Percentiles rank a stretch among this genome's conserved stretches.
phyloP scores from a whole-genome alignment of 2,888 invertebrate genomes.

The Lysandra coridon region DNA sequence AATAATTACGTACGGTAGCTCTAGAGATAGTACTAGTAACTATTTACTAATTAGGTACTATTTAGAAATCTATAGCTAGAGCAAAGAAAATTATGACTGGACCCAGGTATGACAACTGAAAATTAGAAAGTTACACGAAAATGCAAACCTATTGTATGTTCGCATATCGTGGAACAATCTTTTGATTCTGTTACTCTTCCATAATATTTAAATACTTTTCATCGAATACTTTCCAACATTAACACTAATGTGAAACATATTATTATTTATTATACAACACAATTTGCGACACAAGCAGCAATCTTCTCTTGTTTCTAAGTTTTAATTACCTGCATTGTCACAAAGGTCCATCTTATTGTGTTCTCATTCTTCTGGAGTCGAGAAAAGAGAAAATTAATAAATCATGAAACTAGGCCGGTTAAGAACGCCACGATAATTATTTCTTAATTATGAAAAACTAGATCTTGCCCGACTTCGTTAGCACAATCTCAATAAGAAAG shows the following conservation, averaged over 20 bases:
- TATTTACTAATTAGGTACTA: too few species aligned
- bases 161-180: too few species aligned
- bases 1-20: too few species aligned
- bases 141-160: too few species aligned
- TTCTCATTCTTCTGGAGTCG: not conserved
- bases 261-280: not conserved
- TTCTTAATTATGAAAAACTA: conserved; percentile 1
- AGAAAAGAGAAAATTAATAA: conserved; percentile 5
- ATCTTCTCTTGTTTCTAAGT: not conserved
- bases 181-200: too few species aligned
- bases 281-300: not conserved
- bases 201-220: not conserved
- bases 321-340: conserved; percentile 21
- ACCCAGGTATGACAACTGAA: too few species aligned
- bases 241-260: not conserved
- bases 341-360: conserved; percentile 1
- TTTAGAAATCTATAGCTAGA: too few species aligned
- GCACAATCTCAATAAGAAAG: not conserved
- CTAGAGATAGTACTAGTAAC: too few species aligned
- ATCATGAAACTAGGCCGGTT: conserved; percentile 16
- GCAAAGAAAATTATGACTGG: too few species aligned
- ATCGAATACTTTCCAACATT: not conserved
- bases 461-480: conserved; percentile 1
- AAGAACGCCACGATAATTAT: not conserved
- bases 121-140: too few species aligned